Evolutionary conservation across 2,113 vertebrate genomes (phyloP), one percentile per base, ranked within the genome.

Genomic region (Oreotrochilus melanogaster): DNA sequence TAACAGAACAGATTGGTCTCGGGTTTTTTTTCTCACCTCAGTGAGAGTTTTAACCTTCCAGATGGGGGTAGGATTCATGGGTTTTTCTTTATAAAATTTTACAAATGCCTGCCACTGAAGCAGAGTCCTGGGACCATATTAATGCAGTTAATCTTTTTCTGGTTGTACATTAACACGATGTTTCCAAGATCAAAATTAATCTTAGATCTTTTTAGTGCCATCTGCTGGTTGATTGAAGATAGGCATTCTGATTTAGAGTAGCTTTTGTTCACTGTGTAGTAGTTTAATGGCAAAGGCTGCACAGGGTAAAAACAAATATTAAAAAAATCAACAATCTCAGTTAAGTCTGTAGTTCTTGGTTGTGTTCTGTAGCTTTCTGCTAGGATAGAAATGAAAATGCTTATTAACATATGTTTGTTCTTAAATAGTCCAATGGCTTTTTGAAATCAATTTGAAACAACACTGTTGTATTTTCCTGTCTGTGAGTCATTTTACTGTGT

Each of bases 151-250:
- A 45, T 86, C 1, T 65, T 71, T 88, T 80, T 6, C 35, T 51
- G 7, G 22, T 51, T 88, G n/a, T 69, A 56, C 14, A 17, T 67
- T 81, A 79, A n/a, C 48, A 33, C 3, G 2, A 33, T 45, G 69
- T 65, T 88, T 87, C 24, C 19, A 81, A 67, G 89, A 81, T 75
- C 3, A 65, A 30, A 50, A 25, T 73, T 47, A 57, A 33, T 86
- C 42, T 69, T 33, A 76, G 71, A 35, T 53, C 28, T 96, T 51
- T 83, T 88, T 93, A 72, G 92, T 96, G 95, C 94, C 92, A 89
- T 84, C 95, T 97, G 47, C 89, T 93, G 96, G 66, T 91, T 66
- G 42, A 81, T 89, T 83, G 45, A 33, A 70, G 48, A 57, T 79
- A 57, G 0, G 86, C 1, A 33, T 85, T 76, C 14, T 92, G 58